Percentiles rank a stretch among this genome's conserved stretches.
Evolutionary conservation across 2,797 vertebrate genomes (phyloP).

Genomic region (Gastrophryne carolinensis): DNA sequence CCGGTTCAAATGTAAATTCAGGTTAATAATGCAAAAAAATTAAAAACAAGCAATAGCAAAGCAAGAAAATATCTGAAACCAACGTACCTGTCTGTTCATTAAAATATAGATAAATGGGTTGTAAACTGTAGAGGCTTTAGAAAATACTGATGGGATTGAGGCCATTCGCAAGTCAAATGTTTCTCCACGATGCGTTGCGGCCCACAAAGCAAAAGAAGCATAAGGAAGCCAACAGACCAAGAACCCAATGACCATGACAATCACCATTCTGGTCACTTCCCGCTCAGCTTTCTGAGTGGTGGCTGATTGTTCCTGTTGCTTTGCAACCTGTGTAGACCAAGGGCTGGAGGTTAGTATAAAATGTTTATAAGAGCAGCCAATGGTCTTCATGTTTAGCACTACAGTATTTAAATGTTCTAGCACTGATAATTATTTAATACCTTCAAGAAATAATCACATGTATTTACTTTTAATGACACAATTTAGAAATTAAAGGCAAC

Average conservation of each 20-base stretch:
- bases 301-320: conserved; percentile 74
- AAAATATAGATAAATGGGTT: conserved; percentile 56
- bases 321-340: conserved; percentile 63
- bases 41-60: background rate
- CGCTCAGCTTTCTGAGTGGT: conserved; percentile 76
- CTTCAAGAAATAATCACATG: no score
- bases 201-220: conserved; percentile 67
- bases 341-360: background rate
- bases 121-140: conserved; percentile 75
- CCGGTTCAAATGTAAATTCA: background rate
- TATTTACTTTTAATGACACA: no score
- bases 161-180: conserved; percentile 68
- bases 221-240: conserved; percentile 73
- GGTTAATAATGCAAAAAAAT: background rate
- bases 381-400: no score
- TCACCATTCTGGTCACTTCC: conserved; percentile 77
- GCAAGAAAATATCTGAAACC: background rate
- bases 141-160: conserved; percentile 71
- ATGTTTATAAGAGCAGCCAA: background rate
- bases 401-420: no score
- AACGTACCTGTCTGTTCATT: conserved; percentile 56
- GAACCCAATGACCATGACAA: conserved; percentile 75
- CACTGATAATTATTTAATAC: no score
- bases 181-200: conserved; percentile 66
- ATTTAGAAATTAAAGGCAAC: no score